Base-by-base conservation (phyloP, 1,140 invertebrate genomes). In the Aricia agestis region DNA sequence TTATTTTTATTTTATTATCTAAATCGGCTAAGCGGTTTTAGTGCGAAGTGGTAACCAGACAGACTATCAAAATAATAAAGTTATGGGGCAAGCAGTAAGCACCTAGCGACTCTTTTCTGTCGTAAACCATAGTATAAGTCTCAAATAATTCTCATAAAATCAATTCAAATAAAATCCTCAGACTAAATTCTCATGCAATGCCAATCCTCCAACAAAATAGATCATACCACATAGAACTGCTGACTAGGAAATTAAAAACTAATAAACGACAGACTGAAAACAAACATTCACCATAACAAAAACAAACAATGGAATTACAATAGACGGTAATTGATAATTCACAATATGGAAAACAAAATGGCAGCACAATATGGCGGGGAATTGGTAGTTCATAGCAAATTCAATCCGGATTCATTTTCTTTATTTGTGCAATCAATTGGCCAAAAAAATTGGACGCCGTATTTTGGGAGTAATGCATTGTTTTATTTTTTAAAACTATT, bases 401-500 rank as follows among this genome's bases (percentile, higher is more conserved):
- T 52, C 45, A 52, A 52, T 52, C 45, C 13, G 45, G 45, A 52
- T 52, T 52, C 45, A 52, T 52, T 52, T 52, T 5, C 45, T 52
- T 52, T 52, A 52, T 52, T 52, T 52, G 45, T 52, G 45, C 45
- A 52, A 52, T 52, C 45, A 52, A 52, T 52, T 52, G 45, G 45
- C 45, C 45, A 52, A 52, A 52, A 52, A 52, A 52, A 52, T 52
- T 52, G 45, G 45, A 52, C 45, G 36, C 36, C 36, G 45, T 52
- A 52, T 52, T 52, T 52, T 10, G 45, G 45, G 45, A 3, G 45
- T 52, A 52, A 52, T 52, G 45, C 45, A 52, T 52, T 52, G 45
- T 52, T 52, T 52, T 52, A 52, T 52, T 52, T 52, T 52, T 52
- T 52, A 52, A 52, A 52, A 52, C 45, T 52, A 52, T 52, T 52